Base-by-base conservation (phyloP, 30 jellyfish, hydroid and myxozoan species). In the Calvadosia cruxmelitensis region DNA sequence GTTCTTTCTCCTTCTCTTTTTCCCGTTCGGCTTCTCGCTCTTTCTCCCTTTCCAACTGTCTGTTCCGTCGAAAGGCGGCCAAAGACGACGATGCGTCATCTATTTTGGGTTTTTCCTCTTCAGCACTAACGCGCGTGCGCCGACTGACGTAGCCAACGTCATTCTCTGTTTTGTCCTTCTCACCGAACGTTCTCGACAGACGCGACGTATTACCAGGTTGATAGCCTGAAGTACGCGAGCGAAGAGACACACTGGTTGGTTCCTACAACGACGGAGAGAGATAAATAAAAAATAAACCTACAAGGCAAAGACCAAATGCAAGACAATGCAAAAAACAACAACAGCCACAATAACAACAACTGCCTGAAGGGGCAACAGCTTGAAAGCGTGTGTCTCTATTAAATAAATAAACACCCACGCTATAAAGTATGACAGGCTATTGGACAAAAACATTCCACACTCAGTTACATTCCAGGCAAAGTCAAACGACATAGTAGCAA, bases 1-100 rank as follows among this genome's bases (percentile, higher is more conserved):
- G 23, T 51, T 61, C 82, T 63, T 70, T 74, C 24, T 34, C 73
- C 63, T 63, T 63, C 1, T 63, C 72, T 5, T 48, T 1, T 31
- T 63, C 72, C 67, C 35, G 31, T 24, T 63, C 49, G 34, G 35
- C 31, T 33, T 50, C 26, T 24, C 31, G 12, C 28, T 53, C 31
- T 53, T 24, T 53, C 25, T 53, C 69, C 69, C 73, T 25, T 34
- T 76, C 88, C 50, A 80, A 49, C 0, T 72, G 49, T 50, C 85
- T 52, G 29, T 49, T 2, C 28, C 82, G 89, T 20, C 94, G 84
- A 27, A 75, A 51, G 12, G 89, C 86, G 3, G 67, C 84, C 31
- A 72, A 23, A 52, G 63, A 52, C 10, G 53, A 50, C 13, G 75
- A 20, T 7, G 31, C 28, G 10, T 13, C 25, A 13, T 13, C 31